phyloP scores from a whole-genome alignment of 2,113 vertebrate species.

The Malurus alboscapulatus region DNA sequence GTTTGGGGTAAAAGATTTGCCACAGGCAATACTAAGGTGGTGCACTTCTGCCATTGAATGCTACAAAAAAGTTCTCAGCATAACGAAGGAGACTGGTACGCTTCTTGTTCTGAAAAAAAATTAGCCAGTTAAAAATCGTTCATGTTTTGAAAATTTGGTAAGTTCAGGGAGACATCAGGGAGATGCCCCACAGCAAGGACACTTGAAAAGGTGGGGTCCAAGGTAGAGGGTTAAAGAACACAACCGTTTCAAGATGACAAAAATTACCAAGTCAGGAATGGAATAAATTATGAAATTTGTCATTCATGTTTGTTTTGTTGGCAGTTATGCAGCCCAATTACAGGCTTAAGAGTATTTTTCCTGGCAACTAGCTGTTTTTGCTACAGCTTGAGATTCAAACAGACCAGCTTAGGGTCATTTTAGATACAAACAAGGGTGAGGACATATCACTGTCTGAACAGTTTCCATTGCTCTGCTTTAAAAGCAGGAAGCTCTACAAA shows the following conservation, averaged over 20 bases:
- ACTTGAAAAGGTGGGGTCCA: not conserved
- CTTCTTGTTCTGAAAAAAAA: not conserved
- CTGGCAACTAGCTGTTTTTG: constrained; percentile 6
- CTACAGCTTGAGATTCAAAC: not conserved
- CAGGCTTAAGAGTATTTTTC: not conserved
- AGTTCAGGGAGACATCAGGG: not conserved
- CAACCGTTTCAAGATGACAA: not conserved
- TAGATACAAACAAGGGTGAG: not conserved
- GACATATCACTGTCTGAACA: not conserved
- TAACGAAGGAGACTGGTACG: not conserved
- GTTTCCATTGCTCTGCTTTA: not conserved
- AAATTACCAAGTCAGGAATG: not conserved
- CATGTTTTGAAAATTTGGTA: not conserved
- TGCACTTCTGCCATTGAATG: not conserved
- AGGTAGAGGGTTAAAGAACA: not conserved
- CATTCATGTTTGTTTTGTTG: not conserved
- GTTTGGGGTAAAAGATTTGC: not conserved
- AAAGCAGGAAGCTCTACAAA: not conserved
- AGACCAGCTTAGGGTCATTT: not conserved
- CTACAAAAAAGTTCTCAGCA: not conserved
- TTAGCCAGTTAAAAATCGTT: not conserved
- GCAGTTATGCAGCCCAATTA: not conserved
- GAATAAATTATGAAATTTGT: not conserved
- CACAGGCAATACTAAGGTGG: fast-evolving
- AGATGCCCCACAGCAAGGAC: not conserved